These are phyloP conservation scores for Scartelaos histophorus DNA, from an alignment of 2,113 vertebrate genomes.

Conservation along the genomic window DNA sequence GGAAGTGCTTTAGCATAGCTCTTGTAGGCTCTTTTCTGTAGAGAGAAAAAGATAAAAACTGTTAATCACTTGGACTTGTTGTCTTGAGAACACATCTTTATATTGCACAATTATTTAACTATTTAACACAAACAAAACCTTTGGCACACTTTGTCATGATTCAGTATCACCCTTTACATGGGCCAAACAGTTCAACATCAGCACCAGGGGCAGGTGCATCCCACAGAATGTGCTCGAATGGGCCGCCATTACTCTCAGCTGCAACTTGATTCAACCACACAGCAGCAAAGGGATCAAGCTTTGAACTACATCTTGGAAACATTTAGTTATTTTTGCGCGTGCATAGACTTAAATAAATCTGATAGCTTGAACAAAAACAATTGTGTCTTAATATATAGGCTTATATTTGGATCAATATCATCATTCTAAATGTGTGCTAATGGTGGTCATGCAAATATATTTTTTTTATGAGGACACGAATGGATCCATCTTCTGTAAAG, in stretches of 20 bases:
- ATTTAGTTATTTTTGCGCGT: background rate
- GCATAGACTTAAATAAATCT: background rate
- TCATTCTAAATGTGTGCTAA: background rate
- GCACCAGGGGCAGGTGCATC: constrained; percentile 62
- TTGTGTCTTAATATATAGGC: background rate
- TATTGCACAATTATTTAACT: background rate
- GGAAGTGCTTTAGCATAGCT: constrained; percentile 95
- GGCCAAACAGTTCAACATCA: constrained; percentile 45
- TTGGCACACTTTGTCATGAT: background rate
- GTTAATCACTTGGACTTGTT: background rate
- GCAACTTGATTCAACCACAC: background rate
- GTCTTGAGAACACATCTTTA: background rate
- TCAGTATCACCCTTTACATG: background rate
- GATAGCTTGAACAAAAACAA: background rate
- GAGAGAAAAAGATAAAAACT: constrained; percentile 25
- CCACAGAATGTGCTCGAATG: constrained; percentile 80
- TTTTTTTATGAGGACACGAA: background rate
- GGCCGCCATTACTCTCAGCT: constrained; percentile 68
- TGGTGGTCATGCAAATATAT: fast-evolving
- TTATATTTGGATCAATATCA: background rate
- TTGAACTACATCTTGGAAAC: background rate
- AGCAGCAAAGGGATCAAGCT: background rate
- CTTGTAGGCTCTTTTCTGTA: constrained; percentile 96
- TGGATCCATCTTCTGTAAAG: background rate
- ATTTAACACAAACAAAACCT: background rate